Conservation (phyloP, 2,797 vertebrate species). For the Rhadinocentrus ornatus region DNA sequence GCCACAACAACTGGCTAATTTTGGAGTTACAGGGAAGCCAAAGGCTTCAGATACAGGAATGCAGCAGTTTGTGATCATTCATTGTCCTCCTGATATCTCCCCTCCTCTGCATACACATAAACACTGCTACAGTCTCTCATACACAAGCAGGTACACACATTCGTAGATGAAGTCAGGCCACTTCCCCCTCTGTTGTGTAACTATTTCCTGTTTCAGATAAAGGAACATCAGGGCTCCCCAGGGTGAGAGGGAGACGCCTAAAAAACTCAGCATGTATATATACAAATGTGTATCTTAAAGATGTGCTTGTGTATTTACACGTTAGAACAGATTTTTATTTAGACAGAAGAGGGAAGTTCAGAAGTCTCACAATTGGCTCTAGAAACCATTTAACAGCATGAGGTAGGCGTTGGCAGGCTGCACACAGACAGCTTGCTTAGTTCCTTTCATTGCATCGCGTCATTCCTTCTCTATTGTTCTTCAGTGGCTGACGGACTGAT, state of each 20-base stretch:
- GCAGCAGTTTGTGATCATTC: slow-evolving; percentile 76
- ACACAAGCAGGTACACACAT: slow-evolving; percentile 36
- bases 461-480: slow-evolving; percentile 77
- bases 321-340: slow-evolving; percentile 12
- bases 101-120: slow-evolving; percentile 28
- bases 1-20: slow-evolving; percentile 75
- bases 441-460: slow-evolving; percentile 70
- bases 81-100: slow-evolving; percentile 56
- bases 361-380: background rate
- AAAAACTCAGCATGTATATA: slow-evolving; percentile 16
- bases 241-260: slow-evolving; percentile 36
- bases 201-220: slow-evolving; percentile 77
- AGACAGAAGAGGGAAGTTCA: slow-evolving; percentile 7
- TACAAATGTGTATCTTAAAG: slow-evolving; percentile 4
- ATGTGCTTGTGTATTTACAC: slow-evolving; percentile 4
- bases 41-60: slow-evolving; percentile 73
- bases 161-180: slow-evolving; percentile 38
- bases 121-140: background rate
- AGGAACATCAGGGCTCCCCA: slow-evolving; percentile 66
- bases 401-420: slow-evolving; percentile 44
- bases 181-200: slow-evolving; percentile 78
- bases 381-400: slow-evolving; percentile 21
- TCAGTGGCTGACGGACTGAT: slow-evolving; percentile 65
- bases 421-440: slow-evolving; percentile 66
- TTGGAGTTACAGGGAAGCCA: slow-evolving; percentile 71